Evolutionary conservation across 2,113 vertebrate species (phyloP).

Genomic region (Cyrtonyx montezumae): DNA sequence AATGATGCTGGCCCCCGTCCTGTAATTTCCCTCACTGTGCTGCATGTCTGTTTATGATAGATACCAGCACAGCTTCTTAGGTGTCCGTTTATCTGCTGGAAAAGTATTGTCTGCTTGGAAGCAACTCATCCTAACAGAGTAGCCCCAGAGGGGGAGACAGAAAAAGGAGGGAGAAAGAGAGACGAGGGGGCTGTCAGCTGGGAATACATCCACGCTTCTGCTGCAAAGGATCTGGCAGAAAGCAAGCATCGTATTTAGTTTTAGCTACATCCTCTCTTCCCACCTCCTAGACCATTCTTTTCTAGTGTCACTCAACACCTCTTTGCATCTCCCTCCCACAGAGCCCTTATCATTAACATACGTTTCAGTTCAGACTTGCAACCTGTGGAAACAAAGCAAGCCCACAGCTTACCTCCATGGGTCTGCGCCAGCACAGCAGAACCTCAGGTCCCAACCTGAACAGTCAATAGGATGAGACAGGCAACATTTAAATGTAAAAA

Average conservation of each 20-base stretch:
- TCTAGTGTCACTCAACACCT: conserved; percentile 17
- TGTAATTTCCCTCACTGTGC: conserved; percentile 46
- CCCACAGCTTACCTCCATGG: not conserved
- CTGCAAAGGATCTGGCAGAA: conserved; percentile 42
- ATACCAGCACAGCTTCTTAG: conserved; percentile 57
- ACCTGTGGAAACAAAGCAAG: conserved; percentile 17
- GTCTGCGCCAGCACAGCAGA: not conserved
- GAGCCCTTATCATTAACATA: conserved; percentile 11
- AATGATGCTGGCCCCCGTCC: conserved; percentile 42
- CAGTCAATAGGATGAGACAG: not conserved
- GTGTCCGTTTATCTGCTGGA: conserved; percentile 64
- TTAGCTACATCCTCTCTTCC: conserved; percentile 1
- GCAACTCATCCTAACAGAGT: conserved; percentile 45
- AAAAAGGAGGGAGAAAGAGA: not conserved
- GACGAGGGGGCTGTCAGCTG: not conserved
- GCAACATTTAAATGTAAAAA: not conserved
- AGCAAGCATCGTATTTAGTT: not conserved
- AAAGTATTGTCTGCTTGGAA: conserved; percentile 59
- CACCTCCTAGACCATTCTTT: not conserved
- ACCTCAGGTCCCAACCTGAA: not conserved
- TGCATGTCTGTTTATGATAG: conserved; percentile 60
- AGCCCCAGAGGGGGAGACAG: not conserved
- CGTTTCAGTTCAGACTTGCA: not conserved
- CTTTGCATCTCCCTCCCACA: not conserved
- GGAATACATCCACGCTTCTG: conserved; percentile 19